Percentiles rank a stretch among this genome's conserved stretches.
Conservation (phyloP, 2,888 invertebrate genomes). For the Agonopterix arenella region DNA sequence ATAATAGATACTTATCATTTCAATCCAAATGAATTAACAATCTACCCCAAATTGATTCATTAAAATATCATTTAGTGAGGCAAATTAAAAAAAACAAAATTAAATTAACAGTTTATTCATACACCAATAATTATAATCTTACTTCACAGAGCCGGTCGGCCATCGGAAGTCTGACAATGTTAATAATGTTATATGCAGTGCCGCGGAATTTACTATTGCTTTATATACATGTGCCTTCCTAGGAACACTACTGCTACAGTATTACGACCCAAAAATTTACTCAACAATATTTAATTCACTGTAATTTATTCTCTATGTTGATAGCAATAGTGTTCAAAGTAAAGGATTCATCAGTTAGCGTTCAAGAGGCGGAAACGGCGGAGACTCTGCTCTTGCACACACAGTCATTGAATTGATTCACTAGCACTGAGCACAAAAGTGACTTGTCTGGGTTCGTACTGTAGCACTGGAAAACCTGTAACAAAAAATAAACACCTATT, state of each 20-base stretch:
- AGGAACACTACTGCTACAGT: not conserved
- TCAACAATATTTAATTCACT: constrained; percentile 11
- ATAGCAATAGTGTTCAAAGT: not conserved
- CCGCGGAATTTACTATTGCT: constrained; percentile 1
- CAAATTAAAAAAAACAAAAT: constrained; percentile 22
- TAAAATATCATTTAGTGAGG: too few species aligned
- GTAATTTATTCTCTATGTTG: not conserved
- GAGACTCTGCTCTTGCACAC: constrained; percentile 67
- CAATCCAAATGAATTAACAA: too few species aligned
- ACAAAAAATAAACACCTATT: constrained; percentile 12
- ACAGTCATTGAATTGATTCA: constrained; percentile 72
- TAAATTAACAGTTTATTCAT: constrained; percentile 70
- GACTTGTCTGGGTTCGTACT: constrained; percentile 60
- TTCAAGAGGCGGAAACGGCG: constrained; percentile 58
- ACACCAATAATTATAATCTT: constrained; percentile 64
- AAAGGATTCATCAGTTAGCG: constrained; percentile 2
- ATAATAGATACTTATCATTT: too few species aligned
- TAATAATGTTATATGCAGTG: not conserved
- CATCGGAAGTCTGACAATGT: constrained; percentile 9
- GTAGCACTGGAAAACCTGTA: constrained; percentile 68
- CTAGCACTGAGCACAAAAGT: constrained; percentile 65
- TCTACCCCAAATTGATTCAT: too few species aligned
- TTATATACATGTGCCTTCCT: constrained; percentile 1
- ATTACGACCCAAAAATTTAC: constrained; percentile 12
- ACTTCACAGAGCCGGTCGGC: constrained; percentile 41